These are phyloP conservation scores for Labroides dimidiatus DNA, from an alignment of 2,797 vertebrate species.

Conservation along the genomic window DNA sequence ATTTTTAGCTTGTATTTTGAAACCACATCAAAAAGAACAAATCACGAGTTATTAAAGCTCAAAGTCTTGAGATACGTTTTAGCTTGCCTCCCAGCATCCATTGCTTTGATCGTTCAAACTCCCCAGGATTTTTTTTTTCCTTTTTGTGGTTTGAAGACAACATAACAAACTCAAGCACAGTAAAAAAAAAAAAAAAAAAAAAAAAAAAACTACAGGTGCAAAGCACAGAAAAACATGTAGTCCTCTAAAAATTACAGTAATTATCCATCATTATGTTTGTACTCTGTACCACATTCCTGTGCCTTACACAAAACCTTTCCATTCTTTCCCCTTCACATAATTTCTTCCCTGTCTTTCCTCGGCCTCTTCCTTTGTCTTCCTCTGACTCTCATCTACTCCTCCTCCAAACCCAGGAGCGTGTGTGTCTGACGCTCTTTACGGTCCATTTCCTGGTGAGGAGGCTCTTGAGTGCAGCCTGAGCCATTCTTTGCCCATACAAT, in stretches of 20 bases:
- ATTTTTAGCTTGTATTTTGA: not conserved
- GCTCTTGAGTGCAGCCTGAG: constrained; percentile 75
- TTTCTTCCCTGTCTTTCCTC: constrained; percentile 21
- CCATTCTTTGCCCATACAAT: constrained; percentile 82
- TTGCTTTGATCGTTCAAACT: not conserved
- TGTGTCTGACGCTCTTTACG: constrained; percentile 65
- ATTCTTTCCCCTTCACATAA: constrained; percentile 24
- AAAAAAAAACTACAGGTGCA: not conserved
- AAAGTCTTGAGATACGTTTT: not conserved
- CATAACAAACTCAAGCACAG: not conserved
- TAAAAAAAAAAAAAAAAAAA: not conserved
- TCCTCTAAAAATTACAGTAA: constrained; percentile 28
- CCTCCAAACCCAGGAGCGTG: constrained; percentile 53
- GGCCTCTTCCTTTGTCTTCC: constrained; percentile 36
- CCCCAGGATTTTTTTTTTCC: not conserved
- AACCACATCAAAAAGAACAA: too few species aligned
- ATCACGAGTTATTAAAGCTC: not conserved
- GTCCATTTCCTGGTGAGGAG: constrained; percentile 80
- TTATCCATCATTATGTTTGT: constrained; percentile 40
- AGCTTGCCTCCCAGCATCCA: not conserved
- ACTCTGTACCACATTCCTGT: constrained; percentile 18
- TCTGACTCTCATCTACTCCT: constrained; percentile 33
- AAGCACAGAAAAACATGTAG: not conserved
- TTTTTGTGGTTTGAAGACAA: not conserved
- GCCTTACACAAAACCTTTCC: constrained; percentile 17